These are phyloP conservation scores for Loris lydekkerianus DNA, from an alignment of 2,797 vertebrate genomes.

Conservation along the genomic window DNA sequence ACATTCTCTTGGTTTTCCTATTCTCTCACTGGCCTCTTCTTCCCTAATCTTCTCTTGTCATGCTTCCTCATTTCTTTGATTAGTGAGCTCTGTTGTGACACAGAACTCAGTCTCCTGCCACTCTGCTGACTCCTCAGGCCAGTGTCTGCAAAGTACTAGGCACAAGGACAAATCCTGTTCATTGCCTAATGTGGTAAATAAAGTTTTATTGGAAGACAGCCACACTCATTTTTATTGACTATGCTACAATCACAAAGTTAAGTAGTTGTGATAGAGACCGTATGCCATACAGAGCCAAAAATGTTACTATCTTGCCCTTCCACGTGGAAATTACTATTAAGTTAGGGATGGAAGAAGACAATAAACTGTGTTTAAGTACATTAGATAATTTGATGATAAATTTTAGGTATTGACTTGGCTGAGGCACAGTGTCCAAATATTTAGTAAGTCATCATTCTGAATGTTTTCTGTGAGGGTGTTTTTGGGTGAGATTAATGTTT, in stretches of 20 bases:
- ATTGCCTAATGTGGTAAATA: neutral
- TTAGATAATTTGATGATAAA: neutral
- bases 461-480: neutral
- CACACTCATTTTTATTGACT: neutral
- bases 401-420: neutral
- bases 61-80: neutral
- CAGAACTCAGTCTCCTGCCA: neutral
- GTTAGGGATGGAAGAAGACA: neutral
- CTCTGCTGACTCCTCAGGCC: neutral
- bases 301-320: neutral
- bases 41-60: neutral
- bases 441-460: neutral
- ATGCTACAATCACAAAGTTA: neutral
- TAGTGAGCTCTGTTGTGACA: neutral
- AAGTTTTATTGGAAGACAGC: neutral
- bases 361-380: neutral
- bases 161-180: neutral
- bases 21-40: neutral
- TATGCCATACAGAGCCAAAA: neutral
- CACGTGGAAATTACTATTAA: neutral
- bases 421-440: neutral
- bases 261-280: neutral
- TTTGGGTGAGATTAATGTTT: neutral
- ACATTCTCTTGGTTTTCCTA: neutral
- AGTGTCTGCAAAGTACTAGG: neutral